Conservation (phyloP, 2,113 vertebrate genomes). For the Misgurnus mizolepis region DNA sequence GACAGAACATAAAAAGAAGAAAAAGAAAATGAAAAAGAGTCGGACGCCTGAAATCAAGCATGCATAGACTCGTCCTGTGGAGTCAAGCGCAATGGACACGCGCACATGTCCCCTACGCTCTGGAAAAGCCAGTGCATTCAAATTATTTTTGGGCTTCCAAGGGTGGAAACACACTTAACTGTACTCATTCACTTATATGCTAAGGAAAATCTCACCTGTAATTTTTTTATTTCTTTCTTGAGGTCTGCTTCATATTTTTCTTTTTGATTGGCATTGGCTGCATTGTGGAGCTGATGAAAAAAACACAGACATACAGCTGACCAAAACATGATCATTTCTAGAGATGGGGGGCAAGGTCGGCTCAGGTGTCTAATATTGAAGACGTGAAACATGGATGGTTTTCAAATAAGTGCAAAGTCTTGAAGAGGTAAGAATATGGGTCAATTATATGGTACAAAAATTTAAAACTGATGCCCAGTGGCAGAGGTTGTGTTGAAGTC, state of each 20-base stretch:
- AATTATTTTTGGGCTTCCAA: not conserved
- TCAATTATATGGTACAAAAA: not conserved
- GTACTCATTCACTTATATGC: not conserved
- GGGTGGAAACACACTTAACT: not conserved
- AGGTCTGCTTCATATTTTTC: conserved; percentile 84
- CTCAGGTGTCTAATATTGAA: not conserved
- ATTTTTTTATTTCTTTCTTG: conserved; percentile 85
- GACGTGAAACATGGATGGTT: not conserved
- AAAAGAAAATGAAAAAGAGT: conserved; percentile 18
- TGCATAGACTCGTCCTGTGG: conserved; percentile 55
- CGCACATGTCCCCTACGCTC: not conserved
- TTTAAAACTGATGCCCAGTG: too few species aligned
- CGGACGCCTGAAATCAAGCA: conserved; percentile 41
- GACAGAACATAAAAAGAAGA: not conserved
- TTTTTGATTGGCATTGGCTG: conserved; percentile 84
- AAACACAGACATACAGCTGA: not conserved
- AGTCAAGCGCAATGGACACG: conserved; percentile 54
- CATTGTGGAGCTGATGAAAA: conserved; percentile 76
- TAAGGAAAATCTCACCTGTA: conserved; percentile 71
- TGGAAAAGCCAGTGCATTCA: conserved; percentile 4
- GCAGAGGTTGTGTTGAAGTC: too few species aligned
- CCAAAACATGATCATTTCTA: conserved; percentile 2
- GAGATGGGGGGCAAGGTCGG: not conserved
- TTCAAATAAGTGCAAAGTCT: not conserved
- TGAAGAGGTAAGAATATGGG: too few species aligned